Conservation (phyloP, 1,140 invertebrate genomes). For the Megathymus violae region DNA sequence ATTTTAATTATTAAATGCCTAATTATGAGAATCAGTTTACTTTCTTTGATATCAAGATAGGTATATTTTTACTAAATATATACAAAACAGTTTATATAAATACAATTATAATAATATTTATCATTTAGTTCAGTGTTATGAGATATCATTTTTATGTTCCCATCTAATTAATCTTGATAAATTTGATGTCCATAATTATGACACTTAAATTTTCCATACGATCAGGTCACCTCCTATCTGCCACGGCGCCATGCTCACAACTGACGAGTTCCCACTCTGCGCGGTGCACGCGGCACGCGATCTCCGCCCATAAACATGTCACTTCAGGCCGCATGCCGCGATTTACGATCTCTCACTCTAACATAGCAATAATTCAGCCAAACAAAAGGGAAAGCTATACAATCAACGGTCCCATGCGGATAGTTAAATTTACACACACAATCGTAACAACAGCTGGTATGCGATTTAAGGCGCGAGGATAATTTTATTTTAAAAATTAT, state of each 20-base stretch:
- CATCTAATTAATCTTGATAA: no score
- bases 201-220: neutral
- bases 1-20: no score
- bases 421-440: conserved; percentile 83
- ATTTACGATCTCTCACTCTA: conserved; percentile 83
- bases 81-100: no score
- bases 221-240: neutral
- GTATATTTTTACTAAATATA: no score
- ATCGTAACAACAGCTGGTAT: conserved; percentile 74
- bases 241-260: conserved; percentile 74
- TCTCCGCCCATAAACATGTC: conserved; percentile 82
- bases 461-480: conserved; percentile 60
- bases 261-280: conserved; percentile 70
- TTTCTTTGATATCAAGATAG: no score
- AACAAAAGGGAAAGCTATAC: conserved; percentile 84
- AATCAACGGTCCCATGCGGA: conserved; percentile 78
- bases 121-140: no score
- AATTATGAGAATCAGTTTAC: no score
- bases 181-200: no score
- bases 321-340: conserved; percentile 70
- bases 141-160: neutral
- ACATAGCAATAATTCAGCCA: conserved; percentile 77
- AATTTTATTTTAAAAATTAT: conserved; percentile 53
- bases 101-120: no score
- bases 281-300: conserved; percentile 56